phyloP scores from a whole-genome alignment of 2,797 vertebrate genomes.

The Manis crassicaudata region DNA sequence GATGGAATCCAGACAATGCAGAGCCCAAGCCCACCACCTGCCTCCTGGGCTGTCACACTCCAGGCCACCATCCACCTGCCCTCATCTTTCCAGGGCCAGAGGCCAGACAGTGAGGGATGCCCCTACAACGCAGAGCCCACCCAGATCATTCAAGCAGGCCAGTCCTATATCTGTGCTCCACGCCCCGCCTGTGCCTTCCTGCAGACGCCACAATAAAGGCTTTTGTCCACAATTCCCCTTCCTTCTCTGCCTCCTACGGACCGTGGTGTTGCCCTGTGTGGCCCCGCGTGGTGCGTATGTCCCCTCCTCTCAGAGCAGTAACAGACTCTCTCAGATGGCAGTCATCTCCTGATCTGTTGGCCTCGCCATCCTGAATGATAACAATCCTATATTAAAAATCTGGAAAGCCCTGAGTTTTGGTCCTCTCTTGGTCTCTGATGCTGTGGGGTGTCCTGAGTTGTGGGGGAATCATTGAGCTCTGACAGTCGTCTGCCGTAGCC shows the following conservation, averaged over 20 bases:
- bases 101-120: not conserved
- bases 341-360: not conserved
- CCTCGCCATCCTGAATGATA: not conserved
- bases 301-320: not conserved
- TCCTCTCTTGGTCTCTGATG: accelerated
- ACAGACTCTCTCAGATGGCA: accelerated
- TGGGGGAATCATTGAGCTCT: accelerated
- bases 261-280: accelerated
- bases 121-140: too few species aligned
- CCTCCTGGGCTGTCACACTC: not conserved
- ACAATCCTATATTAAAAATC: too few species aligned
- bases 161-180: accelerated
- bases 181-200: not conserved
- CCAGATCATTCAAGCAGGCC: not conserved
- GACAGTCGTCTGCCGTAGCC: too few species aligned
- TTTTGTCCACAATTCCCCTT: accelerated
- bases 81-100: too few species aligned
- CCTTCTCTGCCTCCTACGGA: not conserved
- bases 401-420: not conserved
- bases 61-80: accelerated
- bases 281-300: accelerated
- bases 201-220: accelerated
- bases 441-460: not conserved
- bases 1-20: not conserved
- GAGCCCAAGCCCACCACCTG: not conserved